These are phyloP conservation scores for Tenthredo distinguenda DNA, from an alignment of 2,888 invertebrate genomes.

Conservation along the genomic window DNA sequence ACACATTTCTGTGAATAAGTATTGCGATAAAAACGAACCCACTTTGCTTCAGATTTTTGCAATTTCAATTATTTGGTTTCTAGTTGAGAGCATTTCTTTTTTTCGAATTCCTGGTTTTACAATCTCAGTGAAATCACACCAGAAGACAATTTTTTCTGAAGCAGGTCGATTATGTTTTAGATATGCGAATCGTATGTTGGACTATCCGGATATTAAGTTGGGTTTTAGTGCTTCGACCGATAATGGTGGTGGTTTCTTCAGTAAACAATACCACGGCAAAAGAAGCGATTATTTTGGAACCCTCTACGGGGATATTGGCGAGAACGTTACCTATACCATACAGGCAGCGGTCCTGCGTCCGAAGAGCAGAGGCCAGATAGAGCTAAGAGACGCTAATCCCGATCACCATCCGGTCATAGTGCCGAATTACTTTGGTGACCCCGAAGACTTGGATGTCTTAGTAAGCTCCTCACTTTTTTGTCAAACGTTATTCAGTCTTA, in stretches of 20 bases:
- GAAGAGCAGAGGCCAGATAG: slow-evolving; percentile 84
- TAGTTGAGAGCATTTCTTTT: not conserved
- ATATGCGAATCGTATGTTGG: slow-evolving; percentile 82
- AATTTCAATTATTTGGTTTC: too few species aligned
- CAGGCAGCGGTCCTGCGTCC: slow-evolving; percentile 87
- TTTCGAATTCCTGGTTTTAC: not conserved
- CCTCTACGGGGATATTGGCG: slow-evolving; percentile 86
- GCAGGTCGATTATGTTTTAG: slow-evolving; percentile 58
- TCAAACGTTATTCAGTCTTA: not conserved
- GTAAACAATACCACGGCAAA: slow-evolving; percentile 85
- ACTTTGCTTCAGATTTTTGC: not conserved
- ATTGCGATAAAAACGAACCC: not conserved
- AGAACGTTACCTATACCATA: slow-evolving; percentile 84
- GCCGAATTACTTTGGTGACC: slow-evolving; percentile 91
- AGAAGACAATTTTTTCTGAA: not conserved
- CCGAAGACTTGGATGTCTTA: slow-evolving; percentile 81
- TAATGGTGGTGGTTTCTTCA: slow-evolving; percentile 87
- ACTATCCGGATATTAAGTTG: slow-evolving; percentile 90
- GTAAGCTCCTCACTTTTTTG: slow-evolving; percentile 79
- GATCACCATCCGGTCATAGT: slow-evolving; percentile 89
- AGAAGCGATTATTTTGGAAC: slow-evolving; percentile 84
- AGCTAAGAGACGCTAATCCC: slow-evolving; percentile 85
- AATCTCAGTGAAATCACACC: not conserved
- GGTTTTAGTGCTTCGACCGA: slow-evolving; percentile 88
- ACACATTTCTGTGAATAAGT: not conserved